phyloP scores from a whole-genome alignment of 2,888 invertebrate genomes.

The Morinoia aosen region DNA sequence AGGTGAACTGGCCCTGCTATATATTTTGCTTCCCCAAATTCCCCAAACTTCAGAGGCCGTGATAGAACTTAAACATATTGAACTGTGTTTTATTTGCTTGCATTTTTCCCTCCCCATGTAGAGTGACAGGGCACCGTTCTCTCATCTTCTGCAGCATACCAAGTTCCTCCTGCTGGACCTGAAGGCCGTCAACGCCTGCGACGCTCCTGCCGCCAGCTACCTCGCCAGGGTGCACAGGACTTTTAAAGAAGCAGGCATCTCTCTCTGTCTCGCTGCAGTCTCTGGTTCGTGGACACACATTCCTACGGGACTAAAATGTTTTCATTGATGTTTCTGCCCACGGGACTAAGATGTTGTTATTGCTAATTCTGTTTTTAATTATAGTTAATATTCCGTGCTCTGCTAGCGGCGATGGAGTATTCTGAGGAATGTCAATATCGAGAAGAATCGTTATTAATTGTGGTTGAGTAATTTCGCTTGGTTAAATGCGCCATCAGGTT shows the following conservation, averaged over 20 bases:
- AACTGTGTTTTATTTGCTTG: background rate
- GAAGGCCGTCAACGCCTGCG: slow-evolving; percentile 78
- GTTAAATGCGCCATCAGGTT: background rate
- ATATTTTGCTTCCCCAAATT: background rate
- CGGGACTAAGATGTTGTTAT: background rate
- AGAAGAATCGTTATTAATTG: too few relatives aligned
- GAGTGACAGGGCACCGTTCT: background rate
- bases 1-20: background rate
- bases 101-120: slow-evolving; percentile 3
- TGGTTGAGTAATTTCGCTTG: too few relatives aligned
- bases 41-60: background rate
- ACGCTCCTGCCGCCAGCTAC: slow-evolving; percentile 69
- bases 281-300: slow-evolving; percentile 32
- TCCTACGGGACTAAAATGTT: background rate
- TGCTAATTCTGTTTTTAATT: too few relatives aligned
- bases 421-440: too few relatives aligned
- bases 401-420: too few relatives aligned
- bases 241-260: slow-evolving; percentile 37
- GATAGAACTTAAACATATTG: background rate
- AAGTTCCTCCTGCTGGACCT: slow-evolving; percentile 76
- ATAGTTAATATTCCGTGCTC: too few relatives aligned
- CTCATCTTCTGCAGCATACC: slow-evolving; percentile 63
- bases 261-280: slow-evolving; percentile 53
- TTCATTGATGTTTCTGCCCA: background rate
- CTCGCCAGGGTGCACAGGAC: slow-evolving; percentile 55